Percentiles rank a stretch among this genome's conserved stretches.
These are phyloP conservation scores for Dinoponera quadriceps DNA, from an alignment of 1,140 invertebrate species.

Conservation along the genomic window DNA sequence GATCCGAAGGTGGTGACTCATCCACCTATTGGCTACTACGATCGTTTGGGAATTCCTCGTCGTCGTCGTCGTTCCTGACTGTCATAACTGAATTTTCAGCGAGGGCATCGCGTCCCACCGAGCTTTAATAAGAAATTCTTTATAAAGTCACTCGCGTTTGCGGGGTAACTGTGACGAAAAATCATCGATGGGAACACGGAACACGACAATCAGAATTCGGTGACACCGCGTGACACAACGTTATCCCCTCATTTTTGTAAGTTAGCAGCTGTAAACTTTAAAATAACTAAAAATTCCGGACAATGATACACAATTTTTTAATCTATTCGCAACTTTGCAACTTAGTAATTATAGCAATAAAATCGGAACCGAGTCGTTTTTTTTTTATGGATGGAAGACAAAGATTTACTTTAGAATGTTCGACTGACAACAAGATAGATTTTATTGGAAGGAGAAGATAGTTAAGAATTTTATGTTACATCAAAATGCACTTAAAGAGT, in stretches of 20 bases:
- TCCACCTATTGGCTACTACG: conserved; percentile 73
- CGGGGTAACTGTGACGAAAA: not conserved
- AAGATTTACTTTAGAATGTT: not conserved
- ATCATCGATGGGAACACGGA: not conserved
- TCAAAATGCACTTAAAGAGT: not conserved
- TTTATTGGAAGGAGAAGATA: not conserved
- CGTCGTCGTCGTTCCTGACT: conserved; percentile 59
- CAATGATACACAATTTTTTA: too few relatives aligned
- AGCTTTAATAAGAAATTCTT: conserved; percentile 29
- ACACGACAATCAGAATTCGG: not conserved
- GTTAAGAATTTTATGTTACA: not conserved
- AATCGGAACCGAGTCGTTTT: not conserved
- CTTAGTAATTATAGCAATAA: too few relatives aligned
- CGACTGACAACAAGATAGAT: not conserved
- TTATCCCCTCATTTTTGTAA: too few relatives aligned
- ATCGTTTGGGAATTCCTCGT: conserved; percentile 78
- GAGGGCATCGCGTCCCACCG: not conserved
- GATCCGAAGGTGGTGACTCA: conserved; percentile 75
- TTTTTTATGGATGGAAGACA: not conserved
- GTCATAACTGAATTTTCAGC: conserved; percentile 51
- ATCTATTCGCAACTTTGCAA: too few relatives aligned
- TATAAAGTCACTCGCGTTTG: not conserved
- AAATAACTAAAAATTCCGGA: too few relatives aligned
- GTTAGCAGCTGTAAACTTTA: too few relatives aligned
- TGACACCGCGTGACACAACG: not conserved